Evolutionary conservation across 2,113 vertebrate species (phyloP), one percentile per base, ranked within the genome.

Genomic region (Motacilla tschutschensis): DNA sequence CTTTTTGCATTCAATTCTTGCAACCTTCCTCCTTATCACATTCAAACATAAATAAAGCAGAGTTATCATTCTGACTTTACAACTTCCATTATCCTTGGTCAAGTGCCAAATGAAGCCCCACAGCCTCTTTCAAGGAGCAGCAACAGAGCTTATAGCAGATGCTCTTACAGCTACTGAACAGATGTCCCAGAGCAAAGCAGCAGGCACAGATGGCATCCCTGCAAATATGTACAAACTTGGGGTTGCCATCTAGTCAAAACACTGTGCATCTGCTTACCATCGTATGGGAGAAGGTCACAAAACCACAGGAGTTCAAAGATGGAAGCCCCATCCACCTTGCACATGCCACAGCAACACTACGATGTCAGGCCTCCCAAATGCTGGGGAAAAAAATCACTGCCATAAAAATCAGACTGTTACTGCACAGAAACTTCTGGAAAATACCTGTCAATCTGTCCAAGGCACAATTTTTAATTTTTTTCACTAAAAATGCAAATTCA

Each of bases 171-270:
- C 87, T 83, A 87, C 85, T 71, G 79, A 94, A 66, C 93, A 94
- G 91, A 95, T 95, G 94, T 93, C 92, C 85, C 91, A 85, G 91
- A 89, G 91, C 94, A 94, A 85, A 87, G 76, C 87, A 95, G 89
- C 72, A 90, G 85, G 93, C 91, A 90, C 94, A 95, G 91, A 95
- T 90, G 93, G 89, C 89, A 85, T 55, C 85, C 48, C 72, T 71
- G 65, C 3, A 8, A 92, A 67, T 79, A 85, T 93, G 65, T 90
- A 83, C 91, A 93, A 94, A 95, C 87, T 92, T 74, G 65, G 82
- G 93, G 82, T 44, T 90, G 76, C 87, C 76, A 85, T 88, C 89
- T 26, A 92, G 89, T 63, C 91, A 90, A 85, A 92, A 92, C 91
- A 91, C 22, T 9, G 38, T 46, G 85, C 76, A 83, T 84, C 89